These are phyloP conservation scores for Polyommatus icarus DNA, from an alignment of 2,888 invertebrate genomes.

Conservation along the genomic window DNA sequence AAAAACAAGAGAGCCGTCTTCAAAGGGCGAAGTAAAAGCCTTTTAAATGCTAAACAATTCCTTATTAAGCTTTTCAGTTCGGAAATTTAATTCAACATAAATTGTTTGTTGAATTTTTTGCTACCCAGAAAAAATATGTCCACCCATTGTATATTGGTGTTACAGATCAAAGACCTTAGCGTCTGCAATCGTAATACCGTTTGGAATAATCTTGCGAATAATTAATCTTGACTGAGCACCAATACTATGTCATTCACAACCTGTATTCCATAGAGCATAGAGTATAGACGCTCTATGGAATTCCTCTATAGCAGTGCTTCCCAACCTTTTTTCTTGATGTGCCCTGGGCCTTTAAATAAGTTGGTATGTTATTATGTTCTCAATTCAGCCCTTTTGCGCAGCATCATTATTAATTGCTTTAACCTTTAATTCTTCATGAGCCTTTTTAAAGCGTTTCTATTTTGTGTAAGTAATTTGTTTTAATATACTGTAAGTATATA, in stretches of 20 bases:
- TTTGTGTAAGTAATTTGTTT: too few species aligned
- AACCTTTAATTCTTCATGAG: too few species aligned
- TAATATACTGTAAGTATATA: too few species aligned
- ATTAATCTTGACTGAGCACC: constrained; percentile 40
- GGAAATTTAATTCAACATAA: neutral
- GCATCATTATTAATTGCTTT: too few species aligned
- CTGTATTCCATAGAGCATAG: neutral
- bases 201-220: constrained; percentile 39
- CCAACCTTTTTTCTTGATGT: neutral
- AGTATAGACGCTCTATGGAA: neutral
- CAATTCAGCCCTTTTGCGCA: too few species aligned
- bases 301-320: neutral
- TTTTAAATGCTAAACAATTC: neutral
- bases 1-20: neutral
- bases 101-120: neutral
- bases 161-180: constrained; percentile 38
- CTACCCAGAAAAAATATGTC: neutral
- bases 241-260: constrained; percentile 40
- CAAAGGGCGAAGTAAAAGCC: neutral
- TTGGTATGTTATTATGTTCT: too few species aligned
- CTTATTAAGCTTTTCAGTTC: neutral
- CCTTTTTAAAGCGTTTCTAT: too few species aligned
- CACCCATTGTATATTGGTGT: constrained; percentile 18
- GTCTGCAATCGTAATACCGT: constrained; percentile 40
- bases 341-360: too few species aligned